phyloP scores from a whole-genome alignment of 2,113 vertebrate species.

The Heterocephalus glaber region DNA sequence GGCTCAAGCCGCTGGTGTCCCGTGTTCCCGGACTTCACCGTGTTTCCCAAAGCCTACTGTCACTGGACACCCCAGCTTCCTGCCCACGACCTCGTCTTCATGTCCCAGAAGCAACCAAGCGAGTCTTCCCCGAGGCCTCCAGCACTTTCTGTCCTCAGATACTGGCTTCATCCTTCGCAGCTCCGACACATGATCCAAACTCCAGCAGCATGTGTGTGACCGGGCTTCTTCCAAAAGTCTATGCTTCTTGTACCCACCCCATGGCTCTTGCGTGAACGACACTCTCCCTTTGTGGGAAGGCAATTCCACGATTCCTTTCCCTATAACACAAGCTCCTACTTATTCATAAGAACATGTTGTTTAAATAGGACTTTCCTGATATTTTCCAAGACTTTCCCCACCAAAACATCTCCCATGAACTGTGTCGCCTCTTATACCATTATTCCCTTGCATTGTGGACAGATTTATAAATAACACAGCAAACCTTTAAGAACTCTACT shows the following conservation, averaged over 20 bases:
- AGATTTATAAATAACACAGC: not conserved
- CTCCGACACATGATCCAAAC: not conserved
- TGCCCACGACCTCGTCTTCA: not conserved
- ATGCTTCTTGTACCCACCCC: not conserved
- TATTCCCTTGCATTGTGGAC: not conserved
- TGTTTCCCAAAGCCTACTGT: not conserved
- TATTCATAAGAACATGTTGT: not conserved
- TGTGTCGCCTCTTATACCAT: not conserved
- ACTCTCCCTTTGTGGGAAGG: not conserved
- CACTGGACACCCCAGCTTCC: not conserved
- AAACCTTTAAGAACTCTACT: not conserved
- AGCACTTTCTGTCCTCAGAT: too few relatives aligned
- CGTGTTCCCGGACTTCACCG: accelerated
- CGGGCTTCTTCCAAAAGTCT: not conserved
- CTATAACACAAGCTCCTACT: not conserved
- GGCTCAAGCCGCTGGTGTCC: not conserved
- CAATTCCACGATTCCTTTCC: not conserved
- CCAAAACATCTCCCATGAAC: not conserved
- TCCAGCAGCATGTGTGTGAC: not conserved
- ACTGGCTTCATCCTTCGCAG: not conserved
- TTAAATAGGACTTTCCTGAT: not conserved
- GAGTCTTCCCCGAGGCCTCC: not conserved
- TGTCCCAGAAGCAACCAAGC: not conserved
- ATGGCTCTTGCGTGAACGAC: not conserved
- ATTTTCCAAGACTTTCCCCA: not conserved